Conservation (phyloP, 1,140 invertebrate species). For the Chymomyza costata region DNA sequence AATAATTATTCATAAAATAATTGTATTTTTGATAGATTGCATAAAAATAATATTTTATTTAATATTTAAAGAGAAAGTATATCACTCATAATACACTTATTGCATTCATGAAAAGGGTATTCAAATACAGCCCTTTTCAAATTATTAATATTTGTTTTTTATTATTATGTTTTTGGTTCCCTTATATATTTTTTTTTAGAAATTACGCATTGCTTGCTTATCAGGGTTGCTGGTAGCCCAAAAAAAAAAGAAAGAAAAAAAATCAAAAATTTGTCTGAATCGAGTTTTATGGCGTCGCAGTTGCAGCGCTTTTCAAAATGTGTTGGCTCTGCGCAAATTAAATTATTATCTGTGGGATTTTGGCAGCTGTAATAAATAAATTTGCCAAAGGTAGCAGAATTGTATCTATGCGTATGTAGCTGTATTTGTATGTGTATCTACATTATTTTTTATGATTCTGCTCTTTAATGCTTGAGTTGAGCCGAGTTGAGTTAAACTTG, state of each 20-base stretch:
- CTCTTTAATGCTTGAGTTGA: neutral
- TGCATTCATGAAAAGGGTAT: too few relatives aligned
- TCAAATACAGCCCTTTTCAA: too few relatives aligned
- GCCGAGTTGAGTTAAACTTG: too few relatives aligned
- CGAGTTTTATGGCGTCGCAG: conserved; percentile 41
- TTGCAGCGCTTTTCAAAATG: conserved; percentile 5
- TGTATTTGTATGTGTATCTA: neutral
- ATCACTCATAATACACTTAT: too few relatives aligned
- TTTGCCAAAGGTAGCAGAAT: conserved; percentile 6
- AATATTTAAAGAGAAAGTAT: too few relatives aligned
- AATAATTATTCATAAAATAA: too few relatives aligned
- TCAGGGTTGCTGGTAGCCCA: conserved; percentile 21
- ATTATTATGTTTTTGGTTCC: too few relatives aligned
- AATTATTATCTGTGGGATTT: conserved; percentile 64
- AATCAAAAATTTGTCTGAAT: conserved; percentile 35
- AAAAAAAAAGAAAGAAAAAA: too few relatives aligned
- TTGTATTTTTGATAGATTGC: too few relatives aligned
- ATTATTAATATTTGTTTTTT: too few relatives aligned
- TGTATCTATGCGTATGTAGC: neutral
- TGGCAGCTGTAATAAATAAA: conserved; percentile 48
- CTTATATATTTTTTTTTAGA: too few relatives aligned
- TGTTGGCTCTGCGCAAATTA: conserved; percentile 40
- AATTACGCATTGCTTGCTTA: conserved; percentile 45
- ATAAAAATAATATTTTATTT: too few relatives aligned
- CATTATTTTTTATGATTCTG: conserved; percentile 42